phyloP scores from a whole-genome alignment of 2,113 vertebrate genomes.

The Martes martes region DNA sequence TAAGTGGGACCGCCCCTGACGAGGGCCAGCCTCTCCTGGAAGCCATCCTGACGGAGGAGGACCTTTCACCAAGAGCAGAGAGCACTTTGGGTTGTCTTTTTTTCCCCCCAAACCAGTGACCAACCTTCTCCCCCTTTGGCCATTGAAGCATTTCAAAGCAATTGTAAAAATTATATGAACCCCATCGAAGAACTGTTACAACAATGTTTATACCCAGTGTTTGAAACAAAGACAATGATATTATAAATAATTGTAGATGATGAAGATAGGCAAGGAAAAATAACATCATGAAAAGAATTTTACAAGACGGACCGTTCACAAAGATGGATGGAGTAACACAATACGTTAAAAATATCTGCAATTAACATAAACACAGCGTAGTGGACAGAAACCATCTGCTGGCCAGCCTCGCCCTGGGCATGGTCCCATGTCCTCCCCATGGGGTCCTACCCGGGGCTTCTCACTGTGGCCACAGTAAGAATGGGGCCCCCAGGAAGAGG shows the following conservation, averaged over 20 bases:
- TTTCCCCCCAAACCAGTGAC: background rate
- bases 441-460: background rate
- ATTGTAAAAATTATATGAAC: constrained; percentile 72
- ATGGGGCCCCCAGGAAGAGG: background rate
- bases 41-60: background rate
- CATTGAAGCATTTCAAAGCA: constrained; percentile 69
- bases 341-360: constrained; percentile 75
- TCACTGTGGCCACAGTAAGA: background rate
- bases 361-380: constrained; percentile 67
- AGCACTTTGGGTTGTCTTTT: background rate
- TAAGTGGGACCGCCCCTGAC: background rate
- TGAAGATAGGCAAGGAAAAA: constrained; percentile 79
- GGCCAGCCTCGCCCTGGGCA: background rate
- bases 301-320: constrained; percentile 77
- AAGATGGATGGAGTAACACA: constrained; percentile 81
- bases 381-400: constrained; percentile 82
- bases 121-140: background rate
- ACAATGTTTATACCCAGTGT: constrained; percentile 74
- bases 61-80: background rate
- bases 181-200: constrained; percentile 73
- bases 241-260: constrained; percentile 83
- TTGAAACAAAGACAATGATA: constrained; percentile 79
- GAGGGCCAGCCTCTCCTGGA: constrained; percentile 37
- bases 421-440: background rate
- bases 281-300: constrained; percentile 82